These are phyloP conservation scores for Stichopus chloronotus DNA, from an alignment of 35 echinoderm and acorn worm species.

Conservation along the genomic window DNA sequence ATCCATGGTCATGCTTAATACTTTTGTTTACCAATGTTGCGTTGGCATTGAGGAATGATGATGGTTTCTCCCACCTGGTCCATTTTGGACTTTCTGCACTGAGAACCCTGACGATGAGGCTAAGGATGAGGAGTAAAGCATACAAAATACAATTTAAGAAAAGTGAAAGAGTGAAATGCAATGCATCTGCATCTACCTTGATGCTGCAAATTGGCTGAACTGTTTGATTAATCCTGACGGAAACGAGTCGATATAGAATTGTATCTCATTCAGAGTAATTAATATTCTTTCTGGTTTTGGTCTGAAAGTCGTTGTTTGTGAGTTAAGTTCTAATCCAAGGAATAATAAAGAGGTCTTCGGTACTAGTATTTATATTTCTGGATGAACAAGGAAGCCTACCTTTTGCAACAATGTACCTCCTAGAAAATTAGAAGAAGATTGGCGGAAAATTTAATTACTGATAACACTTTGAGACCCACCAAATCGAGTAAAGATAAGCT, in stretches of 20 bases:
- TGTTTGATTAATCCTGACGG: constrained; percentile 74
- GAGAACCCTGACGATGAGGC: constrained; percentile 62
- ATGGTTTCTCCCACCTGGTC: constrained; percentile 61
- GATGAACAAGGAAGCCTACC: constrained; percentile 63
- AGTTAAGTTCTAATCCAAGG: constrained; percentile 66
- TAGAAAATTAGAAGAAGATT: background rate
- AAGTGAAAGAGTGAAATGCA: constrained; percentile 65
- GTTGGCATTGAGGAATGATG: constrained; percentile 66
- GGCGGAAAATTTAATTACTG: no score
- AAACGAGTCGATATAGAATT: constrained; percentile 83
- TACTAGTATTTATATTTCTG: background rate
- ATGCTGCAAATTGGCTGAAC: constrained; percentile 69
- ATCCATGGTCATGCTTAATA: constrained; percentile 51
- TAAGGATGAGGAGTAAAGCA: constrained; percentile 64
- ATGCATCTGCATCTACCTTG: constrained; percentile 73
- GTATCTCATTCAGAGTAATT: constrained; percentile 22
- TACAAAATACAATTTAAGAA: constrained; percentile 67
- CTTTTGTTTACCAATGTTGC: constrained; percentile 66
- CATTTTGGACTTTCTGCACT: constrained; percentile 50
- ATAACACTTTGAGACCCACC: no score
- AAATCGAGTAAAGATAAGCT: no score
- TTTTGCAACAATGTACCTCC: constrained; percentile 8
- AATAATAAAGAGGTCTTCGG: background rate
- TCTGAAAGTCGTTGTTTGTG: constrained; percentile 9
- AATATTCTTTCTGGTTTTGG: background rate